These are phyloP conservation scores for Agriopis aurantiaria DNA, from an alignment of 2,888 invertebrate genomes.

Conservation along the genomic window DNA sequence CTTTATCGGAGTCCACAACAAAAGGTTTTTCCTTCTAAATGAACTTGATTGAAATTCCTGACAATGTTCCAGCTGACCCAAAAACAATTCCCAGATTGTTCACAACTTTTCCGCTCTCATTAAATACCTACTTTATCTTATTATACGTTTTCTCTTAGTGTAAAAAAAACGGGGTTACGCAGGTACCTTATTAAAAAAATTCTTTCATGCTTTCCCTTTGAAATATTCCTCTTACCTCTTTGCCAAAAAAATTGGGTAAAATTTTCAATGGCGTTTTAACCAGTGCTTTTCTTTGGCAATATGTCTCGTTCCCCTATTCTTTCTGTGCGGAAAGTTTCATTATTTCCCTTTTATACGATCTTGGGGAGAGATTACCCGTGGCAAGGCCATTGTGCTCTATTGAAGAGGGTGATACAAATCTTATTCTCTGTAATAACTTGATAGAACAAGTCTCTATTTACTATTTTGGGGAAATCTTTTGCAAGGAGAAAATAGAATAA, in stretches of 20 bases:
- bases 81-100: conserved; percentile 52
- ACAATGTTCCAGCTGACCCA: conserved; percentile 42
- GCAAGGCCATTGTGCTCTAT: conserved; percentile 58
- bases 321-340: conserved; percentile 55
- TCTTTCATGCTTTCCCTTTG: conserved; percentile 50
- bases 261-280: conserved; percentile 44
- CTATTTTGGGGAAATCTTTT: conserved; percentile 36
- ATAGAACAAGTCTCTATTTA: conserved; percentile 49
- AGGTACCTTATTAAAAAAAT: conserved; percentile 52
- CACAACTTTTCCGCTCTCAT: conserved; percentile 46
- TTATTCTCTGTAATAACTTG: conserved; percentile 54
- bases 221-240: conserved; percentile 35
- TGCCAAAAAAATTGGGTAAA: conserved; percentile 39
- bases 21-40: conserved; percentile 38
- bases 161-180: conserved; percentile 47
- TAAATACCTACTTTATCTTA: conserved; percentile 39
- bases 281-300: conserved; percentile 48
- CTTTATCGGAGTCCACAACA: conserved; percentile 20
- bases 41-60: conserved; percentile 53
- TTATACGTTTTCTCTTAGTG: conserved; percentile 45
- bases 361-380: conserved; percentile 54
- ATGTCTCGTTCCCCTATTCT: conserved; percentile 49
- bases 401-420: conserved; percentile 55
- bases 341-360: conserved; percentile 62
- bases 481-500: background rate